phyloP scores from a whole-genome alignment of 1,140 invertebrate genomes.

The Octopus bimaculoides region DNA sequence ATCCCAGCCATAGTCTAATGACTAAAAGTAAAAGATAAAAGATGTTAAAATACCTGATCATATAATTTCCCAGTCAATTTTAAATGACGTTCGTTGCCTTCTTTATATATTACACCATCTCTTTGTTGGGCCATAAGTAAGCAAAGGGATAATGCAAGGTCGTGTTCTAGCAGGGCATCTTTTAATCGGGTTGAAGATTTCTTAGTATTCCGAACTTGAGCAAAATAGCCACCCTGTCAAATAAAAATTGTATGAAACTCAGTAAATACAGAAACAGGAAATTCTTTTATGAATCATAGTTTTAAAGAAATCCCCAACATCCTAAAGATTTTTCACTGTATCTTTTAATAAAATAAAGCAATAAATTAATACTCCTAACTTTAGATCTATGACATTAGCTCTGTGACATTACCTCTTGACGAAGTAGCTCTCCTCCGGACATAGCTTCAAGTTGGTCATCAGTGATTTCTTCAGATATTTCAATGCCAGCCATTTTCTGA shows the following conservation, averaged over 20 bases:
- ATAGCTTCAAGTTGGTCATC: conserved; percentile 93
- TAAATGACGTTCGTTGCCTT: conserved; percentile 67
- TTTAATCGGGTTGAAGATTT: conserved; percentile 94
- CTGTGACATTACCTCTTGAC: conserved; percentile 73
- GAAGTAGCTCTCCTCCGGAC: conserved; percentile 91
- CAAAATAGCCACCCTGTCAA: conserved; percentile 86
- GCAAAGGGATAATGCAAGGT: conserved; percentile 89
- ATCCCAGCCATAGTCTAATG: no score
- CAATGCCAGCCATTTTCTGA: conserved; percentile 98
- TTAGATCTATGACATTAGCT: no score
- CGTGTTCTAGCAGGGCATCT: conserved; percentile 88
- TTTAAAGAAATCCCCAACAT: no score
- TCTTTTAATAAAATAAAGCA: no score
- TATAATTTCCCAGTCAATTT: conserved; percentile 70
- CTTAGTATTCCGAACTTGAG: conserved; percentile 93
- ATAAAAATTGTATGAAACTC: no score
- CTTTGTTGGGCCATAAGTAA: conserved; percentile 95
- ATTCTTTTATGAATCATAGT: no score
- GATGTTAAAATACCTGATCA: conserved; percentile 57
- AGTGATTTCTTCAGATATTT: conserved; percentile 95
- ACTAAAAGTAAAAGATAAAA: neutral
- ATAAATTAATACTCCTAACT: no score
- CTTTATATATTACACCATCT: conserved; percentile 78
- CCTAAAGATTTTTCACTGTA: no score
- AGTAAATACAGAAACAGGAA: no score